These are phyloP conservation scores for Coregonus sp. DNA, from an alignment of 2,797 vertebrate species.

Conservation along the genomic window DNA sequence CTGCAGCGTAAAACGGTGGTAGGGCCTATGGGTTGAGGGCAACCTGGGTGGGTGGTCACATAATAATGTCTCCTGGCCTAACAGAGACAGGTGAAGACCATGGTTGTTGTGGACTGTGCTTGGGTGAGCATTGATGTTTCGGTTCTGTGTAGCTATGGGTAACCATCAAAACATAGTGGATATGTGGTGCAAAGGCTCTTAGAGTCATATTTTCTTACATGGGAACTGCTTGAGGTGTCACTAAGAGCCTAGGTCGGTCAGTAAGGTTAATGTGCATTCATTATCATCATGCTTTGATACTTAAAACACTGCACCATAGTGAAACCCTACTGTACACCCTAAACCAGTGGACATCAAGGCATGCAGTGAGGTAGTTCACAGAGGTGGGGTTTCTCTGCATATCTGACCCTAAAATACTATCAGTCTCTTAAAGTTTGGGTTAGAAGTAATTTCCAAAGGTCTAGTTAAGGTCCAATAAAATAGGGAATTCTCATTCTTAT, in stretches of 20 bases:
- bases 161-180: not conserved
- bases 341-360: not conserved
- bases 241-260: not conserved
- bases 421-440: constrained; percentile 30
- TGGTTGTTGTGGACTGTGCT: constrained; percentile 3
- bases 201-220: not conserved
- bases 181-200: not conserved
- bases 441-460: constrained; percentile 34
- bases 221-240: not conserved
- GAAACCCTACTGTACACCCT: not conserved
- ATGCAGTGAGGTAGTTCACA: not conserved
- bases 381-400: constrained; percentile 1
- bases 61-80: constrained; percentile 3
- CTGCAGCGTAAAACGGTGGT: not conserved
- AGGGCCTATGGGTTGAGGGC: not conserved
- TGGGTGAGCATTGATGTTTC: not conserved
- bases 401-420: constrained; percentile 1
- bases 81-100: not conserved
- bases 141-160: not conserved
- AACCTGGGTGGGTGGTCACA: constrained; percentile 5
- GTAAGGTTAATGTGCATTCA: not conserved
- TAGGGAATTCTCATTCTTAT: constrained; percentile 19
- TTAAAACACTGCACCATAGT: not conserved
- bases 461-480: constrained; percentile 41
- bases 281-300: constrained; percentile 5